A percentile compares a stretch with the other conserved stretches of the same genome.
phyloP scores from a whole-genome alignment of 23 tunicate species.

The Oikopleura albicans region DNA sequence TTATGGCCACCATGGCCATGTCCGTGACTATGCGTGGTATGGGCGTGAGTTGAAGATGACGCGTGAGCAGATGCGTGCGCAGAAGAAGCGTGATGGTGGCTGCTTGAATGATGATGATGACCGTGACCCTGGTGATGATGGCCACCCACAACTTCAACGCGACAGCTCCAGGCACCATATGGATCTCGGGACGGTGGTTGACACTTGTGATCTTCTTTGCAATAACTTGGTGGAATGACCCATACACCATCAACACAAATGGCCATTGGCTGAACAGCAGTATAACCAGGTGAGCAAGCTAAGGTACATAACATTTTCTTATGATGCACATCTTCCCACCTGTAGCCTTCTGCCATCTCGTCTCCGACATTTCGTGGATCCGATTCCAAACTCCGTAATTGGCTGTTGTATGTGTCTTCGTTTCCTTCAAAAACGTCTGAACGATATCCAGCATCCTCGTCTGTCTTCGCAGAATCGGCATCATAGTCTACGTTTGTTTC shows the following conservation, averaged over 20 bases:
- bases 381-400: background rate
- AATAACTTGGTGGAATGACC: slow-evolving; percentile 8
- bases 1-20: background rate
- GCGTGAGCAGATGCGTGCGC: background rate
- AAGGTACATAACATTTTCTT: background rate
- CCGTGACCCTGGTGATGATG: background rate
- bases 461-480: background rate
- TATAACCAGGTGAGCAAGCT: background rate
- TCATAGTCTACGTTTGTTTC: background rate
- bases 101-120: too few relatives aligned
- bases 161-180: background rate
- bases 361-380: background rate
- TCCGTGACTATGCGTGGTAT: background rate
- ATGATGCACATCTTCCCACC: background rate
- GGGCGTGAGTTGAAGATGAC: background rate
- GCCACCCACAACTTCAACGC: background rate
- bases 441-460: background rate
- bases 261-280: background rate
- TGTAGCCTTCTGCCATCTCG: background rate
- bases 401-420: background rate
- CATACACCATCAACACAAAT: background rate
- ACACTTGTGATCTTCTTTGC: slow-evolving; percentile 5
- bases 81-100: background rate
- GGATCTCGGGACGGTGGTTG: background rate
- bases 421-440: background rate